Evolutionary conservation across 2,888 invertebrate genomes (phyloP).

Genomic region (Phlogophora meticulosa): DNA sequence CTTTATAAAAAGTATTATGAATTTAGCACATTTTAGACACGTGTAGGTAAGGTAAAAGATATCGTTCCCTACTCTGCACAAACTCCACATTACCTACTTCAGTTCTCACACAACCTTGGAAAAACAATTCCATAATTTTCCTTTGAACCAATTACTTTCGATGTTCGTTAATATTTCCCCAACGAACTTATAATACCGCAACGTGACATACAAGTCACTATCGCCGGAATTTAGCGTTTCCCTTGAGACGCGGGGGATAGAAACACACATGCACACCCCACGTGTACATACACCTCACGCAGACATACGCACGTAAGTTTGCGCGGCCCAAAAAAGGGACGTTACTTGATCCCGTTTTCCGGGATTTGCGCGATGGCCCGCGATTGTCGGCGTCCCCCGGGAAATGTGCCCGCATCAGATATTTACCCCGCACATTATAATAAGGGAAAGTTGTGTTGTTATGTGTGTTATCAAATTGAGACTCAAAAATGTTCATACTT

Average conservation of each 20-base stretch:
- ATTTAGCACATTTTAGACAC: no score
- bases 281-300: not conserved
- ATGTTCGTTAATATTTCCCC: conserved; percentile 32
- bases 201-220: conserved; percentile 42
- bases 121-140: conserved; percentile 9
- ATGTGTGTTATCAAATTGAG: conserved; percentile 33
- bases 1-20: not conserved
- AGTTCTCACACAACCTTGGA: no score
- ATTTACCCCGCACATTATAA: conserved; percentile 60
- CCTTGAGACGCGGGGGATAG: conserved; percentile 39
- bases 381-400: conserved; percentile 51
- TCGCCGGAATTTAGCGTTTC: conserved; percentile 45
- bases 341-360: conserved; percentile 51
- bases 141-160: conserved; percentile 35
- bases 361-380: conserved; percentile 50
- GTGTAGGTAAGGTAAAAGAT: no score
- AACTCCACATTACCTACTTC: no score
- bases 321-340: conserved; percentile 44
- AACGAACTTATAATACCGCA: conserved; percentile 40
- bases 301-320: conserved; percentile 30
- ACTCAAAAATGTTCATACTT: conserved; percentile 16
- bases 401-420: conserved; percentile 57
- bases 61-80: no score
- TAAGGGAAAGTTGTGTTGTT: conserved; percentile 50
- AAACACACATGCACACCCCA: conserved; percentile 16